phyloP scores from a whole-genome alignment of 2,113 vertebrate genomes.

The Sapayoa aenigma region DNA sequence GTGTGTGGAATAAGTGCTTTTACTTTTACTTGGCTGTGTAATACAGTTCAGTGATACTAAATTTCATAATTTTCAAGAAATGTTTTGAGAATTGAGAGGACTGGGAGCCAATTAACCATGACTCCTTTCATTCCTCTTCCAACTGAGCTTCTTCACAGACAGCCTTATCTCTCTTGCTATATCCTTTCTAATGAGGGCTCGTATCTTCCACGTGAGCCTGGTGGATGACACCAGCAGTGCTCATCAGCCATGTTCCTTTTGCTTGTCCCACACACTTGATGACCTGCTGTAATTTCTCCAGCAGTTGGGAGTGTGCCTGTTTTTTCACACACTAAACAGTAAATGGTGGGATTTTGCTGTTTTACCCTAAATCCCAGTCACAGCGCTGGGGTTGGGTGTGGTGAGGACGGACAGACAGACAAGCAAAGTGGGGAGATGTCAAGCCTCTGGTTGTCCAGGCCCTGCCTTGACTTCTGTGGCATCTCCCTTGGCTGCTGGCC shows the following conservation, averaged over 20 bases:
- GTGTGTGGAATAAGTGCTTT: not conserved
- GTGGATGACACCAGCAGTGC: not conserved
- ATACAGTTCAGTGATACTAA: not conserved
- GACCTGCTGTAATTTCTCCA: not conserved
- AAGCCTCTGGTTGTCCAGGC: not conserved
- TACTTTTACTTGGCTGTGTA: not conserved
- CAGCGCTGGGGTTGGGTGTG: not conserved
- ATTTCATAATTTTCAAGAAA: not conserved
- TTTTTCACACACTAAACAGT: not conserved
- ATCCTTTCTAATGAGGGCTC: not conserved
- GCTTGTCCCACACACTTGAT: not conserved
- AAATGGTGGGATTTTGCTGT: not conserved
- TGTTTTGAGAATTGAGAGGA: not conserved
- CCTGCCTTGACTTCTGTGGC: not conserved
- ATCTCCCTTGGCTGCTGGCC: not conserved
- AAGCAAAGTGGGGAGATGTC: not conserved
- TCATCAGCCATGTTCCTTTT: not conserved
- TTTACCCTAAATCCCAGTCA: not conserved
- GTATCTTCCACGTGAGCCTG: not conserved
- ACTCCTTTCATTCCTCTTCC: not conserved
- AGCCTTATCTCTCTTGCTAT: not conserved
- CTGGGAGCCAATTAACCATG: not conserved
- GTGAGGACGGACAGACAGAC: not conserved
- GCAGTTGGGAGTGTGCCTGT: not conserved
- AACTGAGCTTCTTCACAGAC: not conserved